Evolutionary conservation across 2,113 vertebrate species (phyloP), one percentile per base, ranked within the genome.

Genomic region (Spea bombifrons): DNA sequence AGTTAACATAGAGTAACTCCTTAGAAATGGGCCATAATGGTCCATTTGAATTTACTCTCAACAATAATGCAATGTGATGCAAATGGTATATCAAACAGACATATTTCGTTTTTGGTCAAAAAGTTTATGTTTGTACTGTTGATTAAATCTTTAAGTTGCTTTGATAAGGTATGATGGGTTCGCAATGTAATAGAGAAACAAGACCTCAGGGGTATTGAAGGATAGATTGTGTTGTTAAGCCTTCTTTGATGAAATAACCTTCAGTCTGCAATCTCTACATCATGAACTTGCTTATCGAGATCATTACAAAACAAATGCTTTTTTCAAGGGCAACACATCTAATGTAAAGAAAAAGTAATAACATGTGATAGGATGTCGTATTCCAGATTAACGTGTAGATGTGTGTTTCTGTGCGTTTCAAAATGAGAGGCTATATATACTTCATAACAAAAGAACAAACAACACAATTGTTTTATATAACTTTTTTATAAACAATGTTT

Each of bases 251-350:
- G n/a, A 16, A 64, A 64, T 64, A 30, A 64, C 6, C 61, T 64
- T 64, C 61, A 64, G 30, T 64, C 61, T 17, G n/a, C n/a, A 13
- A 64, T 64, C 61, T 16, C n/a, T 64, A 64, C 61, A 64, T 64
- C 61, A 17, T 64, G 17, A 64, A 64, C 13, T 64, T 30, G 5
- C n/a, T 64, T 64, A 64, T 64, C 61, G 30, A 64, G 5, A 3
- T 64, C 61, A 64, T 64, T 30, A 17, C 2, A 7, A 17, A 64
- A 13, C 61, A 64, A 16, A 64, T 8, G 16, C 6, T 64, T 64
- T 64, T 64, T 4, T 64, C 61, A 64, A 64, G 61, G 61, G 13
- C 61, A 64, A 64, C 13, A 17, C 30, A 16, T 30, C n/a, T 17
- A 16, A 17, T 59, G 9, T 59, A 59, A 59, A 16, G 16, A 17